Base-by-base conservation (phyloP, 2,113 vertebrate genomes). In the Pseudopodoces humilis region DNA sequence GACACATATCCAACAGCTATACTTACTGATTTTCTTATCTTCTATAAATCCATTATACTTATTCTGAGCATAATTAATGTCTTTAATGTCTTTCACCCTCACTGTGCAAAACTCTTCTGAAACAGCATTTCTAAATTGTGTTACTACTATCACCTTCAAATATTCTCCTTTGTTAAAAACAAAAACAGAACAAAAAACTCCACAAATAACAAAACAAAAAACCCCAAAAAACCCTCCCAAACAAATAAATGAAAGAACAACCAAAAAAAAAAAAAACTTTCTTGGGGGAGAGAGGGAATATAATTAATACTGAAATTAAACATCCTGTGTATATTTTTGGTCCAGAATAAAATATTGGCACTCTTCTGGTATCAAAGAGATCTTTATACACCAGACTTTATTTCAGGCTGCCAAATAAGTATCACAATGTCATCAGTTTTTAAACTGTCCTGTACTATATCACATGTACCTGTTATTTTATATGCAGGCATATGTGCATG, bases 21-120 rank as follows among this genome's bases (percentile, higher is more conserved):
- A 50, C 11, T 43, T 86, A 79, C 37, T 65, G 71, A 59, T 76
- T 80, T 92, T 86, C 86, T 59, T 83, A 78, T 88, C 43, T 39
- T 64, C 75, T 76, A 21, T 76, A 95, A 90, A 79, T 76, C 46
- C n/a, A 6, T 53, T 53, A 39, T 12, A 44, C 56, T 90, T 88
- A 76, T 77, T 83, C 65, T 67, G 55, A 88, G 21, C 68, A 88
- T 93, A 90, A 92, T 93, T 83, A 86, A 88, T 77, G 33, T 55
- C 43, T 77, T 83, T 81, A 67, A 67, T 83, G 59, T 9, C 22
- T 85, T 90, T 85, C 60, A 60, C 7, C 70, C 14, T 86, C 27
- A 65, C 50, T 43, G 28, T 78, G 47, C 89, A 88, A 84, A 86
- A 43, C 8, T 68, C 15, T 55, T 83, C 23, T 39, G 52, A 86